Evolutionary conservation across 2,113 vertebrate species (phyloP).

Genomic region (Ceyx melanurus): DNA sequence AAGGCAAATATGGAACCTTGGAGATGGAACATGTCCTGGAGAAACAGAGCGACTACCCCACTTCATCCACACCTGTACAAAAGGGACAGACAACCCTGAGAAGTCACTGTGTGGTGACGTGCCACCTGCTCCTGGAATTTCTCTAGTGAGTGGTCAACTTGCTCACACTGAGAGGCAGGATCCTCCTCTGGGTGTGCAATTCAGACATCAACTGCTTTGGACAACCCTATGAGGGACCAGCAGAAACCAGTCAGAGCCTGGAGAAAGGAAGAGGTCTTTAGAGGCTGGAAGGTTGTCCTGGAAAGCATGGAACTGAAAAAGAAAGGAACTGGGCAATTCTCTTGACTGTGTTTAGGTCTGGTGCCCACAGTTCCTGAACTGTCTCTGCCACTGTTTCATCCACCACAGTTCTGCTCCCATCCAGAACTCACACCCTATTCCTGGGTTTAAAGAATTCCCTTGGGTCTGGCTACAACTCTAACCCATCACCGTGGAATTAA

Average conservation of each 20-base stretch:
- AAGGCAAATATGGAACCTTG: background rate
- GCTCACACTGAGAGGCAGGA: background rate
- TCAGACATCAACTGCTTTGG: background rate
- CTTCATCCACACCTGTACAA: slow-evolving; percentile 27
- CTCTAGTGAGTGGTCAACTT: background rate
- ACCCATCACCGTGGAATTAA: background rate
- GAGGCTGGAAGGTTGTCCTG: background rate
- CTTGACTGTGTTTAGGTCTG: background rate
- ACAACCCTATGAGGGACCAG: background rate
- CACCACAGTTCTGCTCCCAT: background rate
- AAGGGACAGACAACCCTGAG: slow-evolving; percentile 28
- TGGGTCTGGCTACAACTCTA: background rate
- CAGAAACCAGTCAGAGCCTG: background rate
- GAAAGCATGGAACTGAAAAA: background rate
- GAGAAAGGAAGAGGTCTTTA: background rate
- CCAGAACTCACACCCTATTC: background rate
- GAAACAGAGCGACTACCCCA: background rate
- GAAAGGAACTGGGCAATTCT: background rate
- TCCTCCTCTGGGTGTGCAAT: background rate
- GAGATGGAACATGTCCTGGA: slow-evolving; percentile 22
- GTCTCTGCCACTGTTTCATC: background rate
- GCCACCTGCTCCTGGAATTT: background rate
- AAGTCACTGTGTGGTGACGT: background rate
- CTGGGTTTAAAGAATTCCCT: background rate
- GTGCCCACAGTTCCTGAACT: background rate